Base-by-base conservation (phyloP, 1,140 invertebrate species). In the Euwallacea similis region DNA sequence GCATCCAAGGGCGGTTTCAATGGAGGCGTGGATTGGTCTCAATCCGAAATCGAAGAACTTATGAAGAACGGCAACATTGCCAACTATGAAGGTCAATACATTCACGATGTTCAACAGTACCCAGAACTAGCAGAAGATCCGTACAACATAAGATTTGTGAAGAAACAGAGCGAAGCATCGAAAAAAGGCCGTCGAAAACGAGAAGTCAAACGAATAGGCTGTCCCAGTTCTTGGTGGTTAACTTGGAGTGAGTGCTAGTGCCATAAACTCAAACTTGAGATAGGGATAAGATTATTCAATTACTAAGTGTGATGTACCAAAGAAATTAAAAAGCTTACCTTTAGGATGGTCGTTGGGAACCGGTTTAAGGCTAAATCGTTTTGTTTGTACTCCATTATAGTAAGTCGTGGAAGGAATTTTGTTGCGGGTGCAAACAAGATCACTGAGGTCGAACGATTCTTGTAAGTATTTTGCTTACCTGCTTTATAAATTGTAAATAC, bases 81-180 rank as follows among this genome's bases (percentile, higher is more conserved):
- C 6, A 92, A 90, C 74, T 97, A 96, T 82, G 92, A 96, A 77
- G 93, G 92, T 59, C 91, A 95, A 77, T 97, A 96, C 84, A 90
- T 95, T 69, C 93, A 96, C 81, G 93, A 96, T 78, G 90, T 95
- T 13, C 88, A 91, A 75, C 83, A 89, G 13, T 97, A 95, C 84
- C 95, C 96, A 0, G 93, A 97, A 80, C 85, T 98, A 10, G 93
- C 95, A 10, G 96, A 98, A 83, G 96, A 98, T 85, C 95, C 95
- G 2, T 96, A 93, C 83, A 98, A 97, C 84, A 90, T 98, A 63
- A 11, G 62, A 21, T 95, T 96, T 79, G 86, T 91, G 9, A 95
- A 94, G 82, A 93, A 93, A 80, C 87, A 89, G 72, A 81, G 84
- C 2, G 87, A 87, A 67, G 84, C 86, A 71, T 85, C 87, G 41